Conservation (phyloP, 1,140 invertebrate genomes). For the Scaptomyza montana region DNA sequence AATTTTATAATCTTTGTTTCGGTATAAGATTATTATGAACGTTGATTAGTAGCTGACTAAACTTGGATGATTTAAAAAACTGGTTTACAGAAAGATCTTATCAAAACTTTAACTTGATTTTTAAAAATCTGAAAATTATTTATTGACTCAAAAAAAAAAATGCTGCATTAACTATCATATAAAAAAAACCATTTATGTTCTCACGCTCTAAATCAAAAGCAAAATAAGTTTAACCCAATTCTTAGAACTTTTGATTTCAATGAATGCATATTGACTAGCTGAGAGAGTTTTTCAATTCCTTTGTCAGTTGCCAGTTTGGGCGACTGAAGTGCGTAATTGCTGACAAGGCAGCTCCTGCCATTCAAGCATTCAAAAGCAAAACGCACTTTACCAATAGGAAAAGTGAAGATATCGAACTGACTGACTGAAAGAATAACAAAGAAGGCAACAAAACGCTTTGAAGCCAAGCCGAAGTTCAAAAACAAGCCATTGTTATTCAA, state of each 20-base stretch:
- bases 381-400: constrained; percentile 66
- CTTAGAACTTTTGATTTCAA: constrained; percentile 70
- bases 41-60: no score
- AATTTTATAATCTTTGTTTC: no score
- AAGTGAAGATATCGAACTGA: constrained; percentile 24
- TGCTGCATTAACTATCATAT: background rate
- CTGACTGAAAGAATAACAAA: constrained; percentile 37
- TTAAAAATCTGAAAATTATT: no score
- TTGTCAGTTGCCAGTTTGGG: constrained; percentile 43
- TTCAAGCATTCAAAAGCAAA: constrained; percentile 24
- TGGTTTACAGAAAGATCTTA: no score
- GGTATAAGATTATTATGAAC: no score
- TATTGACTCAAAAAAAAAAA: no score
- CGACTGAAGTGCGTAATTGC: constrained; percentile 72
- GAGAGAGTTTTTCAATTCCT: constrained; percentile 23
- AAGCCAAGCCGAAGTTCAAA: constrained; percentile 59
- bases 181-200: constrained; percentile 17
- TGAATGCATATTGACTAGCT: constrained; percentile 54
- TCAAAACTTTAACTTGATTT: no score
- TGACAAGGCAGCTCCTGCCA: constrained; percentile 66
- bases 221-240: constrained; percentile 26
- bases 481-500: constrained; percentile 72
- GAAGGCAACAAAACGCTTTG: constrained; percentile 51
- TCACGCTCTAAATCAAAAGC: constrained; percentile 29
- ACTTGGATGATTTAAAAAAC: no score